phyloP scores from a whole-genome alignment of 2,797 vertebrate species.

The Rhabdophis nuchalis region DNA sequence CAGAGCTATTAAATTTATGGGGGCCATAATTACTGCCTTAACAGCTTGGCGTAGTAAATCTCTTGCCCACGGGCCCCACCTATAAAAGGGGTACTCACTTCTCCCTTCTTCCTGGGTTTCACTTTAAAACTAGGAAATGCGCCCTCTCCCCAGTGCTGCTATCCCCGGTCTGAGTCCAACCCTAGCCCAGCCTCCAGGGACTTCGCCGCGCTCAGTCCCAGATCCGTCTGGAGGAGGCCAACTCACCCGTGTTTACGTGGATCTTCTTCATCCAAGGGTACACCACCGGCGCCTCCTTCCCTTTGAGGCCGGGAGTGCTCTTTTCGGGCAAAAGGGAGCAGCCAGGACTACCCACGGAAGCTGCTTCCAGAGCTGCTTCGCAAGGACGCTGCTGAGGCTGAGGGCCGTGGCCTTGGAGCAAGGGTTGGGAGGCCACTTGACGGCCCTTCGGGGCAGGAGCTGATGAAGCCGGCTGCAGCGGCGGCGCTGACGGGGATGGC shows the following conservation, averaged over 20 bases:
- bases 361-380: slow-evolving; percentile 58
- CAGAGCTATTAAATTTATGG: slow-evolving; percentile 97
- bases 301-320: slow-evolving; percentile 67
- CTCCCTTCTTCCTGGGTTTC: slow-evolving; percentile 11
- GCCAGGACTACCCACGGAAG: slow-evolving; percentile 59
- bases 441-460: slow-evolving; percentile 70
- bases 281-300: slow-evolving; percentile 88
- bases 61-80: slow-evolving; percentile 81
- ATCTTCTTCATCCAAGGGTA: slow-evolving; percentile 99
- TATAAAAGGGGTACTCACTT: slow-evolving; percentile 76
- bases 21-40: slow-evolving; percentile 96
- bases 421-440: slow-evolving; percentile 58
- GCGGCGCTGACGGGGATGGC: slow-evolving; percentile 3
- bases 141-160: not conserved
- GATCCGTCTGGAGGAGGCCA: slow-evolving; percentile 66
- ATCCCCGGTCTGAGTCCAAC: not conserved
- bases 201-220: slow-evolving; percentile 31
- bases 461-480: not conserved
- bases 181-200: not conserved
- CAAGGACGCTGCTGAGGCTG: slow-evolving; percentile 51
- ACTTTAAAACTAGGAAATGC: slow-evolving; percentile 28
- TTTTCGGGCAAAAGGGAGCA: slow-evolving; percentile 67
- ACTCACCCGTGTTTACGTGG: slow-evolving; percentile 94
- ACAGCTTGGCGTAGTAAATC: slow-evolving; percentile 95
- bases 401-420: slow-evolving; percentile 56